Evolutionary conservation across 2,888 invertebrate genomes (phyloP), one percentile per base, ranked within the genome.

Genomic region (Brenthis hecate): DNA sequence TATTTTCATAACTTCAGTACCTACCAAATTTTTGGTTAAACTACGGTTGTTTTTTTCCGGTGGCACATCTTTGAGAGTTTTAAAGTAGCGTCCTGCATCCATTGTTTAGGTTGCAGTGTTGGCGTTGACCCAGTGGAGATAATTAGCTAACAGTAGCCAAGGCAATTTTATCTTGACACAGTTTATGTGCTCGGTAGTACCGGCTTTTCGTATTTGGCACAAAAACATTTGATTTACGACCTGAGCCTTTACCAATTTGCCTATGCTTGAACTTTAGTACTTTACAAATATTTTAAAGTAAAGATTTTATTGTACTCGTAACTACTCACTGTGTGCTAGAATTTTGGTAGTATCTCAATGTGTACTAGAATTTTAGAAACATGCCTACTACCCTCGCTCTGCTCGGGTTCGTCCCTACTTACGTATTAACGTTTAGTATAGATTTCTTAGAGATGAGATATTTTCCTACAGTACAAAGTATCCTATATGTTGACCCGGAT

Each of bases 171-270:
- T 68, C 68, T 62, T 71, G 66, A 71, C 65, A 53, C 62, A 72
- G 60, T 66, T 68, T 66, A 72, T 56, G 64, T 63, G 58, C 54
- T 48, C 66, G 67, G 56, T 65, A 67, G 62, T 58, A 57, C 69
- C 66, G 69, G 65, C 65, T 68, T 50, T 54, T 65, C 68, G 67
- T 60, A 67, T 67, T 67, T 64, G 55, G 63, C 63, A 67, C 67
- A 68, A 72, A 71, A 72, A 68, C 66, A 65, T 55, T 66, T 68
- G 58, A 72, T 70, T 69, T 66, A 71, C 60, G 77, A 71, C 75
- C 76, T 72, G 69, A 75, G 75, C 74, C 75, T 71, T 72, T 66
- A 68, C 61, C 63, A 74, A 77, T 75, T 76, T 76, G 77, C 50
- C 57, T 66, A 32, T 56, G 54, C 28, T 32, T 66, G 36, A 62